Base-by-base conservation (phyloP, 2,888 invertebrate species). In the Limenitis arthemis region DNA sequence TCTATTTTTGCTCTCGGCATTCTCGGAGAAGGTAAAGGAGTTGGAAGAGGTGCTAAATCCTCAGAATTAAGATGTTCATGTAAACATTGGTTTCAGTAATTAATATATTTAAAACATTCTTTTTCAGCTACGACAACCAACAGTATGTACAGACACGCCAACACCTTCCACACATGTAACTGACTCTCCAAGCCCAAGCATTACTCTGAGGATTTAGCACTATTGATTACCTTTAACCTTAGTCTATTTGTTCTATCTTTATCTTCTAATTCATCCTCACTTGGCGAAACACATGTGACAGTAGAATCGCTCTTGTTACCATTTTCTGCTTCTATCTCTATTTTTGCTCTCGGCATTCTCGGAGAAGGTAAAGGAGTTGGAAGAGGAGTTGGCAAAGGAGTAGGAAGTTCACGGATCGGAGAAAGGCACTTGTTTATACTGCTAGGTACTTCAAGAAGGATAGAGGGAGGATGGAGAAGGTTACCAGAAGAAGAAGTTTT, bases 351-450 rank as follows among this genome's bases (percentile, higher is more conserved):
- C 61, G 75, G 86, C 85, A 77, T 80, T 48, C 71, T 81, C 54
- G 71, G 89, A 53, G 75, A 88, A 53, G 73, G 85, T 20, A 92
- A 80, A 0, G 93, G 93, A 0, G 92, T 92, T 9, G 46, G 46
- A 9, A 46, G 11, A 30, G 46, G 46, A 6, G 88, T 88, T 9
- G 92, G 92, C 48, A 91, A 86, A 5, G 92, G 92, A 5, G 93
- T 93, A 4, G 93, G 93, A 62, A 93, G 86, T 75, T 93, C 93
- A 60, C 91, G 86, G 60, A 94, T 94, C 0, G 94, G 94, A 47
- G 93, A 93, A 60, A 94, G 88, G 82, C 93, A 94, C 78, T 92
- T 92, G 70, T 90, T 92, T 65, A 91, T 91, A 67, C 88, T 83
- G 72, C 89, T 90, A 38, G 94, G 93, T 63, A 93, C 91, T 86